Evolutionary conservation across 2,113 vertebrate species (phyloP), one percentile per base, ranked within the genome.

Genomic region (Tor tambroides): DNA sequence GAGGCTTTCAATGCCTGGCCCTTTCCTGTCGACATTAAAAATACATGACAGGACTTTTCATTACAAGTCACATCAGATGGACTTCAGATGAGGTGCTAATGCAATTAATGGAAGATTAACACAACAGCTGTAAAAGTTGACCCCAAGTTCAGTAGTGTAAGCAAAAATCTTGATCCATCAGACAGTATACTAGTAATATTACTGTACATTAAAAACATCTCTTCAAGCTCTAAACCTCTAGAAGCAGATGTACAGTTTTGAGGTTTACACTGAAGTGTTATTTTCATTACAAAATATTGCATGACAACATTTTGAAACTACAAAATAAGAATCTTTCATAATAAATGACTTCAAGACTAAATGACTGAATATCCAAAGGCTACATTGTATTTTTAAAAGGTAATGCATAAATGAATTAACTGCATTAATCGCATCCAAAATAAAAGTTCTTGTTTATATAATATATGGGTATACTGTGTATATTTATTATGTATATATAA

Each of bases 11-110:
- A 46, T 7, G 72, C 38, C 19, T 1, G 11, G 23, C 12, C 72
- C 72, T 14, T 75, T 75, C 72, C n/a, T n/a, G n/a, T 26, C 3
- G n/a, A 97, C 96, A 96, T 98, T 95, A 98, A 98, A 98, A 97
- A 98, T 98, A 95, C 95, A 98, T 98, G 95, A 95, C 94, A 94
- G 94, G 95, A 78, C n/a, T 46, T 30, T 51, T 78, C 75, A 78
- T 78, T 78, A 54, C 46, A 51, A 78, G 56, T 15, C 19, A 26
- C 19, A 17, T 81, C 32, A 19, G 23, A 81, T 65, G n/a, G 59
- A 65, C 38, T 82, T 82, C 23, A 67, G 59, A 43, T 30, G 38
- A 63, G 23, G 80, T 28, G 38, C n/a, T 63, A 46, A 82, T 67
- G n/a, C 59, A 28, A 82, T 30, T 82, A 12, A 80, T 59, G 21